Evolutionary conservation across 1,140 invertebrate species (phyloP).

Genomic region (Neomicropteryx cornuta): DNA sequence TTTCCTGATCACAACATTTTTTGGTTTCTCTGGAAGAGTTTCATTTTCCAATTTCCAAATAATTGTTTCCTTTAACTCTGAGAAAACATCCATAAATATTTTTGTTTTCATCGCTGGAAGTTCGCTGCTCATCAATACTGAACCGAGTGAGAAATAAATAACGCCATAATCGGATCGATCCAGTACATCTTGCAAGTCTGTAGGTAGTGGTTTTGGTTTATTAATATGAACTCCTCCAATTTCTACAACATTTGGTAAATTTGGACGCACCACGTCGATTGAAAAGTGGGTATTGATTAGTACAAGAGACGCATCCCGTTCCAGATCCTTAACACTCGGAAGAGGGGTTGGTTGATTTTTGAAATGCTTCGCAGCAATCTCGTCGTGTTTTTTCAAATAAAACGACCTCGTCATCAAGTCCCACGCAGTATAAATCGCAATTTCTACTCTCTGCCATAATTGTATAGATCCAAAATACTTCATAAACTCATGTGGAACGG

Average conservation of each 20-base stretch:
- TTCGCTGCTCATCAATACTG: too few relatives aligned
- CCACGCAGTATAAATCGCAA: conserved; percentile 22
- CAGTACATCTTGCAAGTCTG: conserved; percentile 16
- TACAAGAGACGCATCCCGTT: conserved; percentile 36
- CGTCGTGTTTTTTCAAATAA: conserved; percentile 27
- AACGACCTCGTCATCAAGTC: conserved; percentile 26
- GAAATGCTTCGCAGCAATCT: conserved; percentile 25
- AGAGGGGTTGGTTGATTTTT: conserved; percentile 21
- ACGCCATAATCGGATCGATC: conserved; percentile 16
- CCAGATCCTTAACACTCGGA: conserved; percentile 34
- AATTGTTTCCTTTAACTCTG: conserved; percentile 27
- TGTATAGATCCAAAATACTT: conserved; percentile 23
- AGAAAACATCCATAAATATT: conserved; percentile 22
- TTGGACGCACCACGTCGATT: conserved; percentile 30
- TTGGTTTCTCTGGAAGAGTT: conserved; percentile 19
- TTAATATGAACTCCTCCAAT: conserved; percentile 47
- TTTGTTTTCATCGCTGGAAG: too few relatives aligned
- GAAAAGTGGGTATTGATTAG: conserved; percentile 37
- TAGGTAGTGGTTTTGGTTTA: conserved; percentile 26
- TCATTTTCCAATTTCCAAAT: conserved; percentile 40
- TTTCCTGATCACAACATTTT: conserved; percentile 43
- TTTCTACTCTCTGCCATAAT: conserved; percentile 28
- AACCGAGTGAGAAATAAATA: conserved; percentile 23
- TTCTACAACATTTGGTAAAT: conserved; percentile 41
- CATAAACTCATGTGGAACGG: conserved; percentile 34